phyloP scores from a whole-genome alignment of 2,797 vertebrate genomes.

The Crocodylus rhombifer region DNA sequence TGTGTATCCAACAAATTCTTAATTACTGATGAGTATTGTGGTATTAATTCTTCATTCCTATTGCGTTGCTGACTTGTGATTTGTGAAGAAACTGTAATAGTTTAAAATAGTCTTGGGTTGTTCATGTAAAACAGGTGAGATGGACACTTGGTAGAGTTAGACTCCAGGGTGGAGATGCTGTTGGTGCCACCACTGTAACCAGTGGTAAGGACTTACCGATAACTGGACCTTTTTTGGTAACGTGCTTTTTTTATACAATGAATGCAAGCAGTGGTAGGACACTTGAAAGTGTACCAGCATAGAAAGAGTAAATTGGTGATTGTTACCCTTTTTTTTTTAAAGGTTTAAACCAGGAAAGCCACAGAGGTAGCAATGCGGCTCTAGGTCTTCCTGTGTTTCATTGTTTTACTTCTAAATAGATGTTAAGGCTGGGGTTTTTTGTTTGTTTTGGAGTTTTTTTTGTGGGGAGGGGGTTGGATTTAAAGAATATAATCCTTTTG shows the following conservation, averaged over 20 bases:
- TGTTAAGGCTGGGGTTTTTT: background rate
- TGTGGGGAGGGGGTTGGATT: too few relatives aligned
- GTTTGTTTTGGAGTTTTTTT: too few relatives aligned
- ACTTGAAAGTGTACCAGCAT: background rate
- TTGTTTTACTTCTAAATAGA: background rate
- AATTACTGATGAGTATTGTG: background rate
- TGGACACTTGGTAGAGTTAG: background rate
- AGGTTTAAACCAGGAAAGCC: too few relatives aligned
- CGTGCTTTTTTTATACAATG: too few relatives aligned
- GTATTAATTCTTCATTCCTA: background rate
- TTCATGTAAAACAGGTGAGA: too few relatives aligned
- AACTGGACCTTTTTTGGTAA: too few relatives aligned
- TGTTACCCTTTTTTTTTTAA: background rate
- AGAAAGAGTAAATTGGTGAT: background rate
- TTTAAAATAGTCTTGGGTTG: background rate
- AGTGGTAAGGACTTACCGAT: too few relatives aligned
- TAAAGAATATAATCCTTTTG: fast-evolving
- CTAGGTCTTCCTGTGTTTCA: background rate
- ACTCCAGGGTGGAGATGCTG: background rate
- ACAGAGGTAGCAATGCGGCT: background rate
- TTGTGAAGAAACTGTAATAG: background rate
- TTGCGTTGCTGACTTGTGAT: background rate
- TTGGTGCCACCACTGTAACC: background rate
- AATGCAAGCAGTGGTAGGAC: fast-evolving
- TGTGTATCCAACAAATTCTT: background rate